Evolutionary conservation across 2,888 invertebrate species (phyloP).

Genomic region (Psylliodes chrysocephalus): DNA sequence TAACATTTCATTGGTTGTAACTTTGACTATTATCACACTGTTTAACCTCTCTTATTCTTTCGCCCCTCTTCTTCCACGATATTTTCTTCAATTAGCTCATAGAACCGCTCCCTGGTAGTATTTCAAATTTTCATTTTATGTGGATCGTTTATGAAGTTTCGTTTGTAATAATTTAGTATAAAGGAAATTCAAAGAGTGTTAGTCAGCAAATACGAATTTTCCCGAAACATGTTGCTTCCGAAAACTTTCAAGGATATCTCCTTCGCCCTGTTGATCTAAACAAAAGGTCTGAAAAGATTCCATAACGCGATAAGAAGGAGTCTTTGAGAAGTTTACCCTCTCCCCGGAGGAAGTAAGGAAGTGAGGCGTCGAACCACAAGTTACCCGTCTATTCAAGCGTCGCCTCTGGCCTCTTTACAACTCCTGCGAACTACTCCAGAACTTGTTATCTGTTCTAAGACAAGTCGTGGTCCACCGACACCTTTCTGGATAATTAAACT

Average conservation of each 20-base stretch:
- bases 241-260: conserved; percentile 4
- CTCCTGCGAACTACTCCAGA: conserved; percentile 46
- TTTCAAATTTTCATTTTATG: no score
- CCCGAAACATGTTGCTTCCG: conserved; percentile 18
- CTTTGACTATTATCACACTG: no score
- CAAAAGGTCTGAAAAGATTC: conserved; percentile 45
- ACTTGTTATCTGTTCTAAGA: conserved; percentile 55
- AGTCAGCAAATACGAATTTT: no score
- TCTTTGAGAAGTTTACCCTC: conserved; percentile 38
- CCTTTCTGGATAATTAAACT: conserved; percentile 55
- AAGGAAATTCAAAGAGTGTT: no score
- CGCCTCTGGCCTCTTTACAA: conserved; percentile 49
- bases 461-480: conserved; percentile 52
- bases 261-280: conserved; percentile 31
- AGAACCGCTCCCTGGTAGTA: no score
- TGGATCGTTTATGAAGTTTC: no score
- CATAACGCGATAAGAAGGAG: conserved; percentile 44
- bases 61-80: no score
- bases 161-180: no score
- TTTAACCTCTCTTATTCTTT: no score
- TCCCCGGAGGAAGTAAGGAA: conserved; percentile 36
- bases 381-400: conserved; percentile 40
- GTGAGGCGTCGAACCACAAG: conserved; percentile 55
- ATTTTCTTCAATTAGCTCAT: no score
- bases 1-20: no score